Evolutionary conservation across 2,113 vertebrate genomes (phyloP).

Genomic region (Perca flavescens): DNA sequence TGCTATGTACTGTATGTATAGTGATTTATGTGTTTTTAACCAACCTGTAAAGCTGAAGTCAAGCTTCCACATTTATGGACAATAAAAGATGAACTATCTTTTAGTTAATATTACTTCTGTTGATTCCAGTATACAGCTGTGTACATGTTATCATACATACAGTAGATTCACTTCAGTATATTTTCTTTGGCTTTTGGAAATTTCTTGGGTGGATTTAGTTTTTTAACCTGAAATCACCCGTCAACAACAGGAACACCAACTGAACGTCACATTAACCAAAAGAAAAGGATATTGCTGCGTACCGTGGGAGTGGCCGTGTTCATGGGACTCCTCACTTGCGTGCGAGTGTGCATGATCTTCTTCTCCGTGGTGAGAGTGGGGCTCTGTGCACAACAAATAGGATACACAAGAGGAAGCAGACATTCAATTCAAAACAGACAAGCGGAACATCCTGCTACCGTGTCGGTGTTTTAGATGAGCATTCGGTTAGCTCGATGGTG

Average conservation of each 20-base stretch:
- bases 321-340: conserved; percentile 60
- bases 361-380: conserved; percentile 85
- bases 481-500: no score
- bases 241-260: background rate
- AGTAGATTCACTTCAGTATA: background rate
- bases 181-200: no score
- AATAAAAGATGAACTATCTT: no score
- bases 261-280: background rate
- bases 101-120: background rate
- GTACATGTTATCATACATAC: background rate
- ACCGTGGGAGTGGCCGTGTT: conserved; percentile 86
- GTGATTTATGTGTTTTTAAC: no score
- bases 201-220: background rate
- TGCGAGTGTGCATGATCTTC: conserved; percentile 71
- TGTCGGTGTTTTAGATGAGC: background rate
- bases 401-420: background rate
- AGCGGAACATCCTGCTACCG: background rate
- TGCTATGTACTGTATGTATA: no score
- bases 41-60: no score
- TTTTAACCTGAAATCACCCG: background rate
- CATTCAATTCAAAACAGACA: background rate
- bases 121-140: background rate
- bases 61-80: no score
- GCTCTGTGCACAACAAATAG: conserved; percentile 73
- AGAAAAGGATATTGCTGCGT: background rate